These are phyloP conservation scores for Brachyistius frenatus DNA, from an alignment of 2,113 vertebrate species.

Conservation along the genomic window DNA sequence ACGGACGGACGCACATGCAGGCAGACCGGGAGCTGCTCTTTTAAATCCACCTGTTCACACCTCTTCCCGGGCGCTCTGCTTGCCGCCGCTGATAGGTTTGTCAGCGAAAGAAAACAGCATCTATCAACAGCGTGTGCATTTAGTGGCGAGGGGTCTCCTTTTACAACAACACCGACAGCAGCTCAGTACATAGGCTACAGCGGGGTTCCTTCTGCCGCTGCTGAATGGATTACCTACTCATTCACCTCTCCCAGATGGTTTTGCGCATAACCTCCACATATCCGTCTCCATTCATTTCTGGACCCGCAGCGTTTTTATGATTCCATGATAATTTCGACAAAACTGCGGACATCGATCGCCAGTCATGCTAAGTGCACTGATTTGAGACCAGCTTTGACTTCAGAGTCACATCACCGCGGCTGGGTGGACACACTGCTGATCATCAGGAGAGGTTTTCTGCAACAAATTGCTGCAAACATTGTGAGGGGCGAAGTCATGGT, in stretches of 20 bases:
- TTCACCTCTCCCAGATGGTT: slow-evolving; percentile 23
- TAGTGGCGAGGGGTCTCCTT: slow-evolving; percentile 34
- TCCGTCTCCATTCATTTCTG: background rate
- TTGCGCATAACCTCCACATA: slow-evolving; percentile 18
- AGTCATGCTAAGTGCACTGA: slow-evolving; percentile 27
- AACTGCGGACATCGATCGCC: slow-evolving; percentile 13
- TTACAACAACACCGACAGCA: background rate
- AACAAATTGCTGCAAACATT: slow-evolving; percentile 66
- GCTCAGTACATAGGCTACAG: slow-evolving; percentile 11
- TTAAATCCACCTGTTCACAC: slow-evolving; percentile 81
- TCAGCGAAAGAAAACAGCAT: background rate
- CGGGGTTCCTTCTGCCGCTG: slow-evolving; percentile 24
- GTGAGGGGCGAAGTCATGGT: slow-evolving; percentile 63
- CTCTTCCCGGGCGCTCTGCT: slow-evolving; percentile 37
- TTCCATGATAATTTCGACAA: background rate
- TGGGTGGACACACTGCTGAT: background rate
- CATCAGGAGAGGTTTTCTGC: slow-evolving; percentile 44
- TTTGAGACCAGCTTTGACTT: slow-evolving; percentile 44
- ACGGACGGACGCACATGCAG: background rate
- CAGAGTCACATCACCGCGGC: slow-evolving; percentile 12
- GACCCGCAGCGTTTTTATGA: background rate
- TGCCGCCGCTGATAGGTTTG: slow-evolving; percentile 48
- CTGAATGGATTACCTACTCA: slow-evolving; percentile 63
- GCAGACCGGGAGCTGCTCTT: slow-evolving; percentile 32
- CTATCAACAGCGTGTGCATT: slow-evolving; percentile 19